A percentile compares a stretch with the other conserved stretches of the same genome.
phyloP scores from a whole-genome alignment of 2,888 invertebrate species.

The Ectemnius lituratus region DNA sequence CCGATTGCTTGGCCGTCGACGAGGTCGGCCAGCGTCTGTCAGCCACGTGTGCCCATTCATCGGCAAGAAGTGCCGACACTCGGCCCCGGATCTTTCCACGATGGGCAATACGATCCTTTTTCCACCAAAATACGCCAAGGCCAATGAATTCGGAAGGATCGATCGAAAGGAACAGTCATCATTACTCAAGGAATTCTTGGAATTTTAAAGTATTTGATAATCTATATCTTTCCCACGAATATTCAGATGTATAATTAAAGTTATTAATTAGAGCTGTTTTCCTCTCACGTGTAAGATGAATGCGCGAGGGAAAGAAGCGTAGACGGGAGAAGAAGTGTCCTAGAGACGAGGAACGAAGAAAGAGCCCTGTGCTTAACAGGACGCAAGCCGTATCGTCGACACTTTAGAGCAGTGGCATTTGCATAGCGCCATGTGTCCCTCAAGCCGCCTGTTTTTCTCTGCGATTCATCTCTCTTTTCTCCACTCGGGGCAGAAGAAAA shows the following conservation, averaged over 20 bases:
- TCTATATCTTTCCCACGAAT: too few relatives aligned
- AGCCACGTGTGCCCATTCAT: conserved; percentile 70
- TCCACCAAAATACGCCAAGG: conserved; percentile 33
- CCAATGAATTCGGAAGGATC: conserved; percentile 21
- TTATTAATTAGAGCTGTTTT: too few relatives aligned
- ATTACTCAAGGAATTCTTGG: not conserved
- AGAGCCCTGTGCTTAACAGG: conserved; percentile 51
- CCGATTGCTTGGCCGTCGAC: conserved; percentile 37
- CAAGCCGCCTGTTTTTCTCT: conserved; percentile 27
- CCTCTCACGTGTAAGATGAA: too few relatives aligned
- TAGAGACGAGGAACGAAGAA: conserved; percentile 17
- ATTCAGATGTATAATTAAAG: too few relatives aligned
- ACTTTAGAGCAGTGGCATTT: conserved; percentile 68
- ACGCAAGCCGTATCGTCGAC: conserved; percentile 65
- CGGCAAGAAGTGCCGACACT: conserved; percentile 66
- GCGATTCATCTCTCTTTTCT: conserved; percentile 8
- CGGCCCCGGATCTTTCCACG: conserved; percentile 16
- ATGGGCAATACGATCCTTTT: conserved; percentile 45
- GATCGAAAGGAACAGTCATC: conserved; percentile 5
- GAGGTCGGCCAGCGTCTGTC: conserved; percentile 60
- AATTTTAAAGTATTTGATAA: too few relatives aligned
- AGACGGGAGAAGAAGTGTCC: conserved; percentile 6
- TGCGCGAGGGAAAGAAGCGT: too few relatives aligned
- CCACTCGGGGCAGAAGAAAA: conserved; percentile 28
- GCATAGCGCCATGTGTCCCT: conserved; percentile 70